A percentile compares a stretch with the other conserved stretches of the same genome.
Evolutionary conservation across 2,113 vertebrate genomes (phyloP).

Genomic region (Myodes glareolus): DNA sequence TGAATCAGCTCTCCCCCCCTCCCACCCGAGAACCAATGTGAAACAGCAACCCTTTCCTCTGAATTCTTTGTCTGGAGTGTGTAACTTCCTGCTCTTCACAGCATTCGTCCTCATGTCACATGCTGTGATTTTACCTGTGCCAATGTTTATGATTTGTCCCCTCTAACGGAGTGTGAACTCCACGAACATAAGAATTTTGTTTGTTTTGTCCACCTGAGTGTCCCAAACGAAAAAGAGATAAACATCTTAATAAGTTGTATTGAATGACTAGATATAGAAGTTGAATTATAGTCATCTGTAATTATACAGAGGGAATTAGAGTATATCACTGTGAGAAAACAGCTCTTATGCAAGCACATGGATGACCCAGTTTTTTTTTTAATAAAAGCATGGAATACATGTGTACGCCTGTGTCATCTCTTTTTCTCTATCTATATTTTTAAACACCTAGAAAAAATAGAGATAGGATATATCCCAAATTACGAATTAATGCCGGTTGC

Average conservation of each 20-base stretch:
- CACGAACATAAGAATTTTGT: neutral
- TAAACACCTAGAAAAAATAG: slow-evolving; percentile 23
- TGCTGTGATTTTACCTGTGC: neutral
- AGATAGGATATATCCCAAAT: neutral
- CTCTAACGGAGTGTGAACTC: slow-evolving; percentile 2
- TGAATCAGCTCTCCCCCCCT: neutral
- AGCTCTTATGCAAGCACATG: neutral
- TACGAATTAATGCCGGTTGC: slow-evolving; percentile 35
- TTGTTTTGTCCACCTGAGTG: slow-evolving; percentile 8
- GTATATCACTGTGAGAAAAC: neutral
- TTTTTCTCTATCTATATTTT: neutral
- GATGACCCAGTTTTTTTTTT: neutral
- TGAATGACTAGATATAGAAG: slow-evolving; percentile 19
- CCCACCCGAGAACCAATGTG: neutral
- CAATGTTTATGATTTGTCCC: neutral
- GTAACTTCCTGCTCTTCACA: neutral
- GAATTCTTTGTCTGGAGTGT: neutral
- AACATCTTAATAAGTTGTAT: slow-evolving; percentile 33
- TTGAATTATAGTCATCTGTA: neutral
- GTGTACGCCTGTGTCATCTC: neutral
- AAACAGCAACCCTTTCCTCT: neutral
- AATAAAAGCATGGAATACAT: neutral
- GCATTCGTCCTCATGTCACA: neutral
- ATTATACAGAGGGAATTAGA: neutral
- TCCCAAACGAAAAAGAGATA: neutral